Evolutionary conservation across 2,113 vertebrate species (phyloP).

Genomic region (Microtus ochrogaster): DNA sequence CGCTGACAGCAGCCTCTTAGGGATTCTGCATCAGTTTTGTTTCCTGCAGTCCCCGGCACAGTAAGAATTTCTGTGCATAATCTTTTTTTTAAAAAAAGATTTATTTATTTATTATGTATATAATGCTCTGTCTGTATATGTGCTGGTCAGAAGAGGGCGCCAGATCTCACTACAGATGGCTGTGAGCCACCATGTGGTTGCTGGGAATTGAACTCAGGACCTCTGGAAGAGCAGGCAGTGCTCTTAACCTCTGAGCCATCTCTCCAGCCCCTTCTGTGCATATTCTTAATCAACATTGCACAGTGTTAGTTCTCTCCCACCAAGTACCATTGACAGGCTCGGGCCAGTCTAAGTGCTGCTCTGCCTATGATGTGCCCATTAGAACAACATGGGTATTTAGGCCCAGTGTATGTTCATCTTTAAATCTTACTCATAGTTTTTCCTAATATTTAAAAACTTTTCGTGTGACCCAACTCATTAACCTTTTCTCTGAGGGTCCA

Average conservation of each 20-base stretch:
- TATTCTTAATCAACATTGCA: too few species aligned
- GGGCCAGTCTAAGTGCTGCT: background rate
- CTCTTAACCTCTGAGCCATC: too few species aligned
- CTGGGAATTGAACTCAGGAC: too few species aligned
- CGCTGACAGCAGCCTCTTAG: background rate
- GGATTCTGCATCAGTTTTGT: background rate
- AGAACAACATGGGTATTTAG: background rate
- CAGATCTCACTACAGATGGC: too few species aligned
- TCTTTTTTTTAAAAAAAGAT: too few species aligned
- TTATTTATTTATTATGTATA: too few species aligned
- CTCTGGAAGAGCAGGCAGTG: too few species aligned
- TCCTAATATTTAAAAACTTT: conserved; percentile 18
- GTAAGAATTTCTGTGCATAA: background rate
- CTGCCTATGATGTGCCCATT: background rate
- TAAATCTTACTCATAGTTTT: background rate
- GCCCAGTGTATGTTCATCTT: background rate
- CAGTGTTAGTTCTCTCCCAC: too few species aligned
- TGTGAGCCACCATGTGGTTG: too few species aligned
- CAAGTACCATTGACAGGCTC: background rate
- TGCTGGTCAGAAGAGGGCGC: too few species aligned
- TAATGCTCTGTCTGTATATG: too few species aligned
- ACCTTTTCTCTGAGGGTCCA: background rate
- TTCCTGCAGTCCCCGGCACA: background rate
- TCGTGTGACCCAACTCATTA: background rate
- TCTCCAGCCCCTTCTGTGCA: too few species aligned